Percentiles rank a stretch among this genome's conserved stretches.
Conservation (phyloP, 1,140 invertebrate species). For the Laodelphax striatellus region DNA sequence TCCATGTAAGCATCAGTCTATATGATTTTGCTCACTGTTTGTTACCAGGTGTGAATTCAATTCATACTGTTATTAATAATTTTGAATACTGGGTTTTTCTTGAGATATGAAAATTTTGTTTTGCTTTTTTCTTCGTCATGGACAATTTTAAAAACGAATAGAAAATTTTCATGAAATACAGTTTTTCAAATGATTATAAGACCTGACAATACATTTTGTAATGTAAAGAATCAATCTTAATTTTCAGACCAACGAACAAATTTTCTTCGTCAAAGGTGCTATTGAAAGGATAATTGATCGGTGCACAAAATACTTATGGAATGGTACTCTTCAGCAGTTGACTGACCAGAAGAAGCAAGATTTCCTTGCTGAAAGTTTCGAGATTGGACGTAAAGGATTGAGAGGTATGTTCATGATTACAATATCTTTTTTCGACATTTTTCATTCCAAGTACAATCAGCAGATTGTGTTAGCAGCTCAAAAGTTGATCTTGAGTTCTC, state of each 20-base stretch:
- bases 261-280: conserved; percentile 92
- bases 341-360: conserved; percentile 70
- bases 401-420: conserved; percentile 32
- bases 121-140: too few species aligned
- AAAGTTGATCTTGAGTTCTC: too few species aligned
- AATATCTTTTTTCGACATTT: conserved; percentile 9
- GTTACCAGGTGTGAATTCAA: too few species aligned
- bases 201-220: too few species aligned
- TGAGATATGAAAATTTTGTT: not conserved
- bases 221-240: too few species aligned
- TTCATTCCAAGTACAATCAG: too few species aligned
- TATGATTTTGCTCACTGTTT: too few species aligned
- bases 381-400: conserved; percentile 66
- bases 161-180: too few species aligned
- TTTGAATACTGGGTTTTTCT: not conserved
- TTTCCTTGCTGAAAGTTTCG: conserved; percentile 66
- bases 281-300: conserved; percentile 79
- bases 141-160: too few species aligned
- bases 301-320: conserved; percentile 72
- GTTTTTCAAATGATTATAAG: too few species aligned
- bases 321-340: conserved; percentile 56
- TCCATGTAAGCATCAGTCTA: too few species aligned
- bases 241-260: conserved; percentile 50
- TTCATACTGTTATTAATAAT: not conserved
- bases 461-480: too few species aligned